Evolutionary conservation across 35 echinoderm and acorn worm species (phyloP).

Genomic region (Anneissia japonica): DNA sequence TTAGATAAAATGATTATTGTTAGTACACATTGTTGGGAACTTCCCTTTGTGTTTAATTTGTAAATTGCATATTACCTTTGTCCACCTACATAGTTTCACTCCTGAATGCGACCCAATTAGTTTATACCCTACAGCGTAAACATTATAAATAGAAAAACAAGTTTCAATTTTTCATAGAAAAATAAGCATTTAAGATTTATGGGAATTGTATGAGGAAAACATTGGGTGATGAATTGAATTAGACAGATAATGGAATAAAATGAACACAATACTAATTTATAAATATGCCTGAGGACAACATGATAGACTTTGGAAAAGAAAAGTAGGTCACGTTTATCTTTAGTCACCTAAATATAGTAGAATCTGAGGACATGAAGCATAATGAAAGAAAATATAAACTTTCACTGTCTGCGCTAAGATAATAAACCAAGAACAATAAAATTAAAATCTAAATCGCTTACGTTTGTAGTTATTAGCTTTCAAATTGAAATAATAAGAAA

Average conservation of each 20-base stretch:
- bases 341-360: neutral
- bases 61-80: slow-evolving; percentile 70
- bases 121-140: slow-evolving; percentile 60
- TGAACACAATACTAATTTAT: no score
- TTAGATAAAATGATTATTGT: no score
- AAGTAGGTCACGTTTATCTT: slow-evolving; percentile 41
- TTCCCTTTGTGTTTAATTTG: no score
- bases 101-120: slow-evolving; percentile 88
- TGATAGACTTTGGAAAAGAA: slow-evolving; percentile 58
- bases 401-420: no score
- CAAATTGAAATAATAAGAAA: no score
- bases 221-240: no score
- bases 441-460: no score
- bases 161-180: neutral
- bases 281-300: slow-evolving; percentile 69
- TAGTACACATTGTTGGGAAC: no score
- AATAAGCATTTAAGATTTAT: neutral
- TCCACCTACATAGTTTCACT: slow-evolving; percentile 89
- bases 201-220: neutral
- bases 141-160: neutral
- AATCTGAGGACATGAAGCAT: neutral
- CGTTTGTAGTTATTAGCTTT: no score
- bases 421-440: no score
- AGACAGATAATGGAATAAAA: no score
- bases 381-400: no score